These are phyloP conservation scores for Corythornis vintsioides DNA, from an alignment of 2,113 vertebrate genomes.

Conservation along the genomic window DNA sequence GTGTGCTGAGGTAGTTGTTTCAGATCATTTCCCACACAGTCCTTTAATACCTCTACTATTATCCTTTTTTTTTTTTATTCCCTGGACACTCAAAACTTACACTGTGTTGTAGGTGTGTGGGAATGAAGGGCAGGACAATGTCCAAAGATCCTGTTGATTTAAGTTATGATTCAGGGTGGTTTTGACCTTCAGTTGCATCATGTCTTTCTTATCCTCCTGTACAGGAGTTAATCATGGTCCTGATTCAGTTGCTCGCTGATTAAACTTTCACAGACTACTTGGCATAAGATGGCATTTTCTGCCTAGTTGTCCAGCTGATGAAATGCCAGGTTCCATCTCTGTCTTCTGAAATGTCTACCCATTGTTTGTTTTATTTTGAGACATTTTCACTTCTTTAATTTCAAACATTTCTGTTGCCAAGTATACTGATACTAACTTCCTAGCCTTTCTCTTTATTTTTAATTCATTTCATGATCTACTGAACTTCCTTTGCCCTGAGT, in stretches of 20 bases:
- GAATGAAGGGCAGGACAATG: background rate
- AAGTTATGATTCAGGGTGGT: background rate
- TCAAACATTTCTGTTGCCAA: background rate
- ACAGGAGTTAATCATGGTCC: background rate
- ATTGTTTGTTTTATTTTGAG: background rate
- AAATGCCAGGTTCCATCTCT: background rate
- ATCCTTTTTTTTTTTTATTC: background rate
- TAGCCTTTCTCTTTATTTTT: constrained; percentile 1
- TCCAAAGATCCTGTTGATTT: background rate
- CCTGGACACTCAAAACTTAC: background rate
- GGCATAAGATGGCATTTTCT: background rate
- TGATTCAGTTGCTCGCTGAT: background rate
- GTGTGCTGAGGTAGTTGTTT: background rate
- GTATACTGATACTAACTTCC: background rate
- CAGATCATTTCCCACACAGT: background rate
- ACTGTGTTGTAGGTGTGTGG: background rate
- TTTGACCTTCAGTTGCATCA: background rate
- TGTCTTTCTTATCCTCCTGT: background rate
- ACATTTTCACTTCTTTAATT: background rate
- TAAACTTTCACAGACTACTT: background rate
- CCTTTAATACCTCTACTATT: background rate
- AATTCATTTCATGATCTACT: background rate
- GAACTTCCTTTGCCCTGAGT: background rate
- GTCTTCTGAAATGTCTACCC: background rate
- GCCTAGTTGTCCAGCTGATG: background rate